Evolutionary conservation across 2,113 vertebrate genomes (phyloP).

Genomic region (Hydropotes inermis): DNA sequence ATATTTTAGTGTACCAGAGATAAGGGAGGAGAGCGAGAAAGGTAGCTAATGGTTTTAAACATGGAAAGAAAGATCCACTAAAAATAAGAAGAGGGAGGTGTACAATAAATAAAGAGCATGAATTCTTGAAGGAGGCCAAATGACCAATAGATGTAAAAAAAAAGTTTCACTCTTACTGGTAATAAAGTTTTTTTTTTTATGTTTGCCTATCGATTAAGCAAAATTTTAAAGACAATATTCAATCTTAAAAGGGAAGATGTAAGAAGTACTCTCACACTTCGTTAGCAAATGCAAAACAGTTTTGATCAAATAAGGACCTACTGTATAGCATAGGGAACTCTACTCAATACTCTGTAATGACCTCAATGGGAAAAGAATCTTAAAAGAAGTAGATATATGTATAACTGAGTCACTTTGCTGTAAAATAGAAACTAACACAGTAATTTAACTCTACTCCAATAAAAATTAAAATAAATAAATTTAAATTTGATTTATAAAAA

Average conservation of each 20-base stretch:
- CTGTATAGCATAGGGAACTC: background rate
- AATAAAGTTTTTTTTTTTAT: conserved; percentile 10
- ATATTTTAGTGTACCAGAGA: background rate
- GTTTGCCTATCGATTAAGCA: conserved; percentile 14
- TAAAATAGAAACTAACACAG: background rate
- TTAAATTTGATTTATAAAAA: conserved; percentile 13
- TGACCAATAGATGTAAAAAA: conserved; percentile 14
- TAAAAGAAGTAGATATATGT: background rate
- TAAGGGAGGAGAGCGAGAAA: background rate
- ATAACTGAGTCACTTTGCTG: background rate
- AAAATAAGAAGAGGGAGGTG: background rate
- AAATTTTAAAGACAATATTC: conserved; percentile 31
- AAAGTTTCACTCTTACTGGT: background rate
- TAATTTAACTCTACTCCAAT: background rate
- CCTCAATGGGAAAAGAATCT: background rate
- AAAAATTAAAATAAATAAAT: background rate
- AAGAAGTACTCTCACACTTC: background rate
- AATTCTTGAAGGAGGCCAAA: conserved; percentile 27
- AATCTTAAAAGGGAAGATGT: background rate
- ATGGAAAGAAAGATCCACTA: background rate
- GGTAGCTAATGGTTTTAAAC: conserved; percentile 1
- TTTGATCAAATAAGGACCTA: background rate
- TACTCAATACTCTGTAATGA: background rate
- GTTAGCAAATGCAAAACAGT: background rate
- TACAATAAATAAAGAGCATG: background rate